phyloP scores from a whole-genome alignment of 2,113 vertebrate species.

The Gambusia affinis region DNA sequence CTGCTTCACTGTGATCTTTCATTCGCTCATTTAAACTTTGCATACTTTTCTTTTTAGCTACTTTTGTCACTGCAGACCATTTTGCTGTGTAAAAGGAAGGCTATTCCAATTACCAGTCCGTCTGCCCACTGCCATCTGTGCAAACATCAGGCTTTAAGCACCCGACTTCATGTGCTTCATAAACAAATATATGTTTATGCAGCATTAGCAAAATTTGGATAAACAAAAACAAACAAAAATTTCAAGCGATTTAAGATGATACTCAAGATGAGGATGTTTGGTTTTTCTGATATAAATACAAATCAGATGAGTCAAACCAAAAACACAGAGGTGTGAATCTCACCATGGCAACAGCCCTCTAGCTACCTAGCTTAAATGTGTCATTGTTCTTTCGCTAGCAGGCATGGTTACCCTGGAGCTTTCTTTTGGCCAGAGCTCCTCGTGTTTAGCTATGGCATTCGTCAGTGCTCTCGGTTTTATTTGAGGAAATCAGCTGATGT shows the following conservation, averaged over 20 bases:
- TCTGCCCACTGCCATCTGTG: slow-evolving; percentile 68
- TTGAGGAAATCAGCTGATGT: slow-evolving; percentile 61
- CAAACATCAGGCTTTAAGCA: slow-evolving; percentile 42
- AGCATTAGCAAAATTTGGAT: slow-evolving; percentile 17
- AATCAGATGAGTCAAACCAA: slow-evolving; percentile 2
- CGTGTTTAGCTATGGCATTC: slow-evolving; percentile 48
- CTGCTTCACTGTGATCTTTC: slow-evolving; percentile 48
- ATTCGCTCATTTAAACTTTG: slow-evolving; percentile 30
- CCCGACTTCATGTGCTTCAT: slow-evolving; percentile 24
- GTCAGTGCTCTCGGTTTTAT: slow-evolving; percentile 56
- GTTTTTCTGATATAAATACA: slow-evolving; percentile 3
- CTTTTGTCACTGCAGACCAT: slow-evolving; percentile 13
- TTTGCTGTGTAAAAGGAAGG: slow-evolving; percentile 26
- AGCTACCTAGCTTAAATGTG: slow-evolving; percentile 11
- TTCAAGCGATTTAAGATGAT: neutral
- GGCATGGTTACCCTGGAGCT: slow-evolving; percentile 17
- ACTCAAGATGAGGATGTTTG: neutral
- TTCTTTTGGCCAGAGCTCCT: slow-evolving; percentile 7
- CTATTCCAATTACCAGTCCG: slow-evolving; percentile 53
- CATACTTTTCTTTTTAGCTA: slow-evolving; percentile 14
- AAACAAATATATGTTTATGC: slow-evolving; percentile 45
- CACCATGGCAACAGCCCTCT: neutral
- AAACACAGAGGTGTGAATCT: neutral
- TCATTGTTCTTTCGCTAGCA: slow-evolving; percentile 29
- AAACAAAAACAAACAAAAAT: slow-evolving; percentile 16